These are phyloP conservation scores for Dufourea novaeangliae DNA, from an alignment of 1,140 invertebrate genomes.

Conservation along the genomic window DNA sequence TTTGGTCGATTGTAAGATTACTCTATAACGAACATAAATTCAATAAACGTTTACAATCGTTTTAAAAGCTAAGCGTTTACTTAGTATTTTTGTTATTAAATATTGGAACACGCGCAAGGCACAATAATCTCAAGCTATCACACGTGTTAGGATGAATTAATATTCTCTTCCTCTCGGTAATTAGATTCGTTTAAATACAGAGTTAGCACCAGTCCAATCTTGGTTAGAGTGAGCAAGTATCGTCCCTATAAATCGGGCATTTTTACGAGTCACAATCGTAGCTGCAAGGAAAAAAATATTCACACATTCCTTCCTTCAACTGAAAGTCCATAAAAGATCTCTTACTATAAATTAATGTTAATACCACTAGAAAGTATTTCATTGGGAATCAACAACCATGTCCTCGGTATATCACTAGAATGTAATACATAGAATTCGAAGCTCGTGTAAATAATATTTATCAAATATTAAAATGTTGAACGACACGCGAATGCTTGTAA, in stretches of 20 bases:
- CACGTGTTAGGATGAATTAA: slow-evolving; percentile 71
- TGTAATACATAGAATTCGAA: slow-evolving; percentile 41
- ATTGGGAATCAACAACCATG: slow-evolving; percentile 45
- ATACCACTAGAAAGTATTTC: slow-evolving; percentile 37
- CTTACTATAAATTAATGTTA: slow-evolving; percentile 43
- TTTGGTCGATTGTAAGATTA: slow-evolving; percentile 77
- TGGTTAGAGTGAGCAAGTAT: slow-evolving; percentile 68
- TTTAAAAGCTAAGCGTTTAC: slow-evolving; percentile 64
- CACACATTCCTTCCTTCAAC: slow-evolving; percentile 18
- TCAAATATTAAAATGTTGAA: slow-evolving; percentile 33
- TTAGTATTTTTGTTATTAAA: slow-evolving; percentile 67
- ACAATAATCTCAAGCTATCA: slow-evolving; percentile 76
- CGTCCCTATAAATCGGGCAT: slow-evolving; percentile 58
- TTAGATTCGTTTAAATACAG: slow-evolving; percentile 62
- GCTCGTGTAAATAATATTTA: slow-evolving; percentile 39
- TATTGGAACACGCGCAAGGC: slow-evolving; percentile 78
- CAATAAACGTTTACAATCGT: slow-evolving; percentile 62
- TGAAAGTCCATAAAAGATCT: slow-evolving; percentile 38
- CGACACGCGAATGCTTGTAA: slow-evolving; percentile 35
- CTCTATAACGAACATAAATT: slow-evolving; percentile 77
- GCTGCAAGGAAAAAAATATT: slow-evolving; percentile 36
- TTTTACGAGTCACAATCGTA: slow-evolving; percentile 48
- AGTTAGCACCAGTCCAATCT: slow-evolving; percentile 72
- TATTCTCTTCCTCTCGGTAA: slow-evolving; percentile 48
- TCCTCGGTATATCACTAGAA: slow-evolving; percentile 29